These are phyloP conservation scores for Hylomyscus alleni DNA, from an alignment of 2,797 vertebrate genomes.

Conservation along the genomic window DNA sequence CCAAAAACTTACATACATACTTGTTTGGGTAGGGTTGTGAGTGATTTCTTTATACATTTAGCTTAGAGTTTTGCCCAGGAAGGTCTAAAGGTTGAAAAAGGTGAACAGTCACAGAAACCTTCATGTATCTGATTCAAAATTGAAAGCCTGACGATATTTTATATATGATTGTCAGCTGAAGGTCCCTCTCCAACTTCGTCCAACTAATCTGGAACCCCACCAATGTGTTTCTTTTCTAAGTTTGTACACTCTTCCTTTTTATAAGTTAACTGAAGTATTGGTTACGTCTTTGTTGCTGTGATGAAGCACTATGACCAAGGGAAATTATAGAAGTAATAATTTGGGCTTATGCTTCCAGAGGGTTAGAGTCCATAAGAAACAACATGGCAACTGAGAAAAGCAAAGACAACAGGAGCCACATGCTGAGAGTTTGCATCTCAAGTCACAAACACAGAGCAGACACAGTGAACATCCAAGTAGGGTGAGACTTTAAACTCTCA, in stretches of 20 bases:
- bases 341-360: neutral
- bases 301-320: neutral
- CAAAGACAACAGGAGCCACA: no score
- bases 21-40: neutral
- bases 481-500: neutral
- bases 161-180: neutral
- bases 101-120: neutral
- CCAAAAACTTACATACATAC: neutral
- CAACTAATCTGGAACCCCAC: neutral
- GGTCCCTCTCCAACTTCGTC: neutral
- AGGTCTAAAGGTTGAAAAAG: neutral
- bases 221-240: neutral
- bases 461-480: neutral
- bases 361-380: neutral
- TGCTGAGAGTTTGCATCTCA: no score
- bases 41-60: neutral
- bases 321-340: neutral
- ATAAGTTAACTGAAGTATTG: neutral
- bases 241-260: neutral
- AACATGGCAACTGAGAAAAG: neutral
- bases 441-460: neutral
- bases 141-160: neutral
- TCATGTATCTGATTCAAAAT: neutral
- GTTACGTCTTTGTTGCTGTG: neutral
- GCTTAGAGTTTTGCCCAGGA: neutral